Evolutionary conservation across 2,888 invertebrate species (phyloP).

Genomic region (Rhingia campestris): DNA sequence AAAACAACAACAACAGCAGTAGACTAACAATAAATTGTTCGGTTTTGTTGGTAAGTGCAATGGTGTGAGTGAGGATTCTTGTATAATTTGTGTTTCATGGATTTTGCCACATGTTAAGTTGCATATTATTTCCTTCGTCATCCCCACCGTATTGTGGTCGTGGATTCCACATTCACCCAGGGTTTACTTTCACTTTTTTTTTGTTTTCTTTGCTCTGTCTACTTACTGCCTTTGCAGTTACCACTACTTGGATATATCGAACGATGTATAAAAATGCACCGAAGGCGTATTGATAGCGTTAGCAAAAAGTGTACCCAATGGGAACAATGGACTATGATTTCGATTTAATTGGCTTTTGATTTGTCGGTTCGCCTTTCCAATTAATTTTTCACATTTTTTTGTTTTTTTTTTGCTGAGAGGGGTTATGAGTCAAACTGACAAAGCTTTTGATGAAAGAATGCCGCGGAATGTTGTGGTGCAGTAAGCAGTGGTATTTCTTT

Average conservation of each 20-base stretch:
- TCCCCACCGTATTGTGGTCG: constrained; percentile 34
- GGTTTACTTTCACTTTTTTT: constrained; percentile 72
- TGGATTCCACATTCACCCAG: constrained; percentile 62
- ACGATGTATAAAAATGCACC: constrained; percentile 29
- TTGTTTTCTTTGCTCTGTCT: constrained; percentile 7
- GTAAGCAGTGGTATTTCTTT: neutral
- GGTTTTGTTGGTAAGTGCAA: constrained; percentile 53
- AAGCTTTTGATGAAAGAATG: neutral
- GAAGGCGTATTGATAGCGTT: constrained; percentile 19
- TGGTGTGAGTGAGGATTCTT: constrained; percentile 16
- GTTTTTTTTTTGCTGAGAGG: neutral
- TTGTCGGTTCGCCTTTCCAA: constrained; percentile 55
- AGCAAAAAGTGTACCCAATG: constrained; percentile 35
- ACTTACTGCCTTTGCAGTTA: constrained; percentile 4
- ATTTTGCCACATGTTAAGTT: constrained; percentile 42
- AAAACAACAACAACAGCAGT: constrained; percentile 7
- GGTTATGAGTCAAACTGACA: constrained; percentile 19
- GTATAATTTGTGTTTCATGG: constrained; percentile 7
- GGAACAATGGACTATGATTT: constrained; percentile 64
- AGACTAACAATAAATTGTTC: constrained; percentile 15
- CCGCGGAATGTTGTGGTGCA: neutral
- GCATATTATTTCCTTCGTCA: constrained; percentile 38
- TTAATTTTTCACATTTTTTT: constrained; percentile 45
- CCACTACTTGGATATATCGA: neutral
- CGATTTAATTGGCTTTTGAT: constrained; percentile 67